Evolutionary conservation across 1,140 invertebrate species (phyloP), one percentile per base, ranked within the genome.

Genomic region (Saccostrea cuccullata): DNA sequence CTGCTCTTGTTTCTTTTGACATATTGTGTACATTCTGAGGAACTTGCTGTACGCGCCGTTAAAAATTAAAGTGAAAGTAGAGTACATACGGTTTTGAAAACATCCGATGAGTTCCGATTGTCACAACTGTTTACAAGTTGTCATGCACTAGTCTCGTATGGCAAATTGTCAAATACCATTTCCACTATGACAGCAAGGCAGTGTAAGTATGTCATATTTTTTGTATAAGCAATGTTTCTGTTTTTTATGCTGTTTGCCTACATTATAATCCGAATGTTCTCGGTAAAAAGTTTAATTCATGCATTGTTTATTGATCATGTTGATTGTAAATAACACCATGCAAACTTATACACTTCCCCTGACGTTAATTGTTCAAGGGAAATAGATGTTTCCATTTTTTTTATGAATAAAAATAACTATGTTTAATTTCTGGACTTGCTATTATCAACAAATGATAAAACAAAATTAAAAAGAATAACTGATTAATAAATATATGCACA

Each of bases 101-200:
- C 13, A 36, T 77, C 70, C 70, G 70, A 77, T 26, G 30, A 30
- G 70, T 77, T 77, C 70, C 70, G 70, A 77, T 77, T 17, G 15
- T 36, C 20, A 67, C 23, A 23, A 23, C 23, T 77, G 70, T 77
- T 77, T 77, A 77, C 26, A 77, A 77, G 70, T 77, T 77, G 70
- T 77, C 70, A 77, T 36, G 70, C 70, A 30, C 23, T 77, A 12
- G 12, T 30, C 26, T 30, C 15, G 8, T n/a, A 67, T 67, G 60
- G n/a, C 23, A 67, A 13, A n/a, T 23, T n/a, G 60, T 67, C 60
- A 67, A 67, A 5, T 47, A 8, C 47, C 58, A 17, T 15, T 64
- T n/a, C n/a, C 58, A 17, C 1, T 20, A 17, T 6, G 58, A 64
- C n/a, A 64, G n/a, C 58, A 47, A 47, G 5, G n/a, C 58, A 6